These are phyloP conservation scores for Romanogobio albipinnatus DNA, from an alignment of 2,113 vertebrate species.

Conservation along the genomic window DNA sequence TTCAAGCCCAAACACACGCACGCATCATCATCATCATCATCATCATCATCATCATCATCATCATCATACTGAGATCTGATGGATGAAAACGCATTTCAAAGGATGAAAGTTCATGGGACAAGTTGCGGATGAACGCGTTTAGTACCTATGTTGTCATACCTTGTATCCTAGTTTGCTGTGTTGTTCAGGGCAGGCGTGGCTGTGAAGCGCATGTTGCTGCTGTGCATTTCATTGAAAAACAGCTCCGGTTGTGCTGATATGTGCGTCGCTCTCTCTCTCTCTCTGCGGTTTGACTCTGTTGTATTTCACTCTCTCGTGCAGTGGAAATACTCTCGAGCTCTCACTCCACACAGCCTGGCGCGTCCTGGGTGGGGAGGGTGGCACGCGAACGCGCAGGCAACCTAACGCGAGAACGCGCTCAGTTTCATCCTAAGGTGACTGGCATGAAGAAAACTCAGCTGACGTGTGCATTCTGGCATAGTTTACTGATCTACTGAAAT, in stretches of 20 bases:
- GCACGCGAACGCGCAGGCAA: slow-evolving; percentile 17
- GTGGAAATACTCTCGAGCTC: slow-evolving; percentile 32
- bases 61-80: background rate
- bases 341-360: slow-evolving; percentile 37
- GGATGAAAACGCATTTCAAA: background rate
- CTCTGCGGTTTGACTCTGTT: slow-evolving; percentile 28
- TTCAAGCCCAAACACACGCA: background rate
- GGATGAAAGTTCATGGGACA: background rate
- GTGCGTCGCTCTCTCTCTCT: background rate
- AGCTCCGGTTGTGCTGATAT: background rate
- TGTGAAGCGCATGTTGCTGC: slow-evolving; percentile 44
- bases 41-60: background rate
- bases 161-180: slow-evolving; percentile 34
- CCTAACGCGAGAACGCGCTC: background rate
- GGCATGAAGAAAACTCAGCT: background rate
- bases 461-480: background rate
- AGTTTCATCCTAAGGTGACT: background rate
- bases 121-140: background rate
- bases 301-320: slow-evolving; percentile 42
- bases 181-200: slow-evolving; percentile 22
- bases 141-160: slow-evolving; percentile 33
- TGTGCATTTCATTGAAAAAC: slow-evolving; percentile 5
- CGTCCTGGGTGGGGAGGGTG: slow-evolving; percentile 33
- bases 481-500: background rate
- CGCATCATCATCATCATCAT: background rate